A percentile compares a stretch with the other conserved stretches of the same genome.
phyloP scores from a whole-genome alignment of 2,113 vertebrate genomes.

The Sturnus vulgaris region DNA sequence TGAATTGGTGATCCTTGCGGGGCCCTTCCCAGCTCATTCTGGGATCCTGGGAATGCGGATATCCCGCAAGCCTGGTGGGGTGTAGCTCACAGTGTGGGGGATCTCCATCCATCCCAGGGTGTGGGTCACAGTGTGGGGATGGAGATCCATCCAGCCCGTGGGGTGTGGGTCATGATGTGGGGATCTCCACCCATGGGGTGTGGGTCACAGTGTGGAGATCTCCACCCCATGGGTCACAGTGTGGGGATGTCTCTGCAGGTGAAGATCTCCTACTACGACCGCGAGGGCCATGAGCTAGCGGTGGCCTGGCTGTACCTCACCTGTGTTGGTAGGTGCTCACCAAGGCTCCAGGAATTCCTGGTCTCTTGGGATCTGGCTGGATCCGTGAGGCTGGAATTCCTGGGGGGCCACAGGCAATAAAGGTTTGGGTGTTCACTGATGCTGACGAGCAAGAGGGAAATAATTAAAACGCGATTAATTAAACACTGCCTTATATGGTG shows the following conservation, averaged over 20 bases:
- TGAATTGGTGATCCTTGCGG: fast-evolving
- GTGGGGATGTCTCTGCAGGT: conserved; percentile 52
- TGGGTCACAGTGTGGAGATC: too few species aligned
- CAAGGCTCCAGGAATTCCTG: fast-evolving
- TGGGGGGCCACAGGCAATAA: not conserved
- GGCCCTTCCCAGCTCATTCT: not conserved
- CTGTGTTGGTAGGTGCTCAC: conserved; percentile 58
- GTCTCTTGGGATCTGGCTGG: not conserved
- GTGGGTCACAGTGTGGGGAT: too few species aligned
- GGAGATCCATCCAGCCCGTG: too few species aligned
- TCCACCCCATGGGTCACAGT: too few species aligned
- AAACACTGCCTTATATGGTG: not conserved
- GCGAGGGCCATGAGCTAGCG: not conserved
- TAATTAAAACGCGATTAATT: conserved; percentile 2
- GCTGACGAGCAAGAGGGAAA: not conserved
- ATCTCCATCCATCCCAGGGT: not conserved
- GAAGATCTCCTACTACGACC: conserved; percentile 65
- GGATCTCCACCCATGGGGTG: too few species aligned
- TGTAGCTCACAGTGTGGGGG: not conserved
- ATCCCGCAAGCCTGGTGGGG: not conserved
- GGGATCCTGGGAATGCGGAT: not conserved
- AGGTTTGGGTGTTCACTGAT: not conserved
- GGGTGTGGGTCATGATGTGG: too few species aligned
- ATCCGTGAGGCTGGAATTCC: not conserved
- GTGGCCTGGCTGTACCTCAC: conserved; percentile 73